These are phyloP conservation scores for Mylabris phalerata DNA, from an alignment of 1,140 invertebrate species.

Conservation along the genomic window DNA sequence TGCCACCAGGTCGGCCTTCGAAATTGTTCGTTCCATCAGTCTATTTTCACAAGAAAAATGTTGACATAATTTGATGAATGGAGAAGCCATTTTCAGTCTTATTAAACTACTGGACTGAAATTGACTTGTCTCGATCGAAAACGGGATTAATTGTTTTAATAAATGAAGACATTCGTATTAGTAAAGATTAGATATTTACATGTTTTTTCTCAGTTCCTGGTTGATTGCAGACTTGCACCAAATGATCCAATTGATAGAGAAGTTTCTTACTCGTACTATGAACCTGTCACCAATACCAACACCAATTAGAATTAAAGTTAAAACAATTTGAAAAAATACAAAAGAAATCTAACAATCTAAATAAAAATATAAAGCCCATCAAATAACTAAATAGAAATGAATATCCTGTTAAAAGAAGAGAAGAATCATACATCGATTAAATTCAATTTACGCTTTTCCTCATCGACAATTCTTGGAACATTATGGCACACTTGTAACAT, in stretches of 20 bases:
- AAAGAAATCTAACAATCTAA: not conserved
- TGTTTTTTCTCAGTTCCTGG: slow-evolving; percentile 71
- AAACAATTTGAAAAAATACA: not conserved
- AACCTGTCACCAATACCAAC: slow-evolving; percentile 59
- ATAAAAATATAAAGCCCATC: not conserved
- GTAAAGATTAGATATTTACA: slow-evolving; percentile 47
- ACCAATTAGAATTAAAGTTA: slow-evolving; percentile 25
- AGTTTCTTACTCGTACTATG: slow-evolving; percentile 95
- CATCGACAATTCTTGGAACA: slow-evolving; percentile 40
- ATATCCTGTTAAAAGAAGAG: slow-evolving; percentile 4
- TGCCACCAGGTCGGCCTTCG: slow-evolving; percentile 48
- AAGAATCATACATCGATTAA: slow-evolving; percentile 34
- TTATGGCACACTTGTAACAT: slow-evolving; percentile 65
- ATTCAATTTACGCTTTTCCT: slow-evolving; percentile 38
- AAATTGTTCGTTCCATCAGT: slow-evolving; percentile 35
- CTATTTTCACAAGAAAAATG: slow-evolving; percentile 14
- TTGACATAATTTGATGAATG: not conserved
- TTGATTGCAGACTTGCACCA: slow-evolving; percentile 93
- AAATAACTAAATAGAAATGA: not conserved
- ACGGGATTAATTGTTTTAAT: not conserved
- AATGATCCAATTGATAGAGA: slow-evolving; percentile 89
- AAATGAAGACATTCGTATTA: not conserved
- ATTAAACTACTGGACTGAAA: not conserved
- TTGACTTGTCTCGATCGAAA: not conserved
- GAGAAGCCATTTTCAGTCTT: not conserved